Conservation (phyloP, 2,113 vertebrate species). For the Spea bombifrons region DNA sequence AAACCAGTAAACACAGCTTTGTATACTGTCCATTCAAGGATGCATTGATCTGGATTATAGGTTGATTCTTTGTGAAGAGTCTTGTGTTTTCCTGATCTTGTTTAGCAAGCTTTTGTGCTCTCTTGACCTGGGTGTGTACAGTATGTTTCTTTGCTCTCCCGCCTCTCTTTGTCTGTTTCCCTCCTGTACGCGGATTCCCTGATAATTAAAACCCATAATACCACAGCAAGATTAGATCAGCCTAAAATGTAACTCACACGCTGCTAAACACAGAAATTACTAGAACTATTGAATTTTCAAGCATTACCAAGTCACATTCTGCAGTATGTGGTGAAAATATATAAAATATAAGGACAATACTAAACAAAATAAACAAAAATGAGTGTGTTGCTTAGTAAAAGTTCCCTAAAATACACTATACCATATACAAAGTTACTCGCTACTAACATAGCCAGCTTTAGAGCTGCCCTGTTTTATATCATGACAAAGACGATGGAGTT, state of each 20-base stretch:
- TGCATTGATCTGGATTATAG: not conserved
- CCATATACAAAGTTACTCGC: too few species aligned
- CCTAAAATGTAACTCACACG: not conserved
- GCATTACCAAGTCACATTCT: too few species aligned
- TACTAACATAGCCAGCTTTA: too few species aligned
- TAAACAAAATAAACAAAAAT: too few species aligned
- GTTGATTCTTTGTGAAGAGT: not conserved
- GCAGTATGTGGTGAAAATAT: too few species aligned
- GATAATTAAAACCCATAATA: not conserved
- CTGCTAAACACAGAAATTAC: not conserved
- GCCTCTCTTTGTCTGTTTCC: not conserved
- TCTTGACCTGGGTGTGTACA: constrained; percentile 4
- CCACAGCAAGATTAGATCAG: not conserved
- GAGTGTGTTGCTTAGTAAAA: too few species aligned
- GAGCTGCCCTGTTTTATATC: too few species aligned
- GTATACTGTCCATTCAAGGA: not conserved
- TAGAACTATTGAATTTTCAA: not conserved
- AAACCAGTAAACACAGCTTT: not conserved
- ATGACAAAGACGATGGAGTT: not conserved
- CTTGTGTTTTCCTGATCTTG: not conserved
- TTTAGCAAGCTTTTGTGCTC: not conserved
- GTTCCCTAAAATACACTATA: too few species aligned
- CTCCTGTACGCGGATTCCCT: not conserved
- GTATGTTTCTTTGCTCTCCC: not conserved
- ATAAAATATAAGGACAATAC: too few species aligned